Evolutionary conservation across 1,140 invertebrate species (phyloP).

Genomic region (Octopus bimaculoides): DNA sequence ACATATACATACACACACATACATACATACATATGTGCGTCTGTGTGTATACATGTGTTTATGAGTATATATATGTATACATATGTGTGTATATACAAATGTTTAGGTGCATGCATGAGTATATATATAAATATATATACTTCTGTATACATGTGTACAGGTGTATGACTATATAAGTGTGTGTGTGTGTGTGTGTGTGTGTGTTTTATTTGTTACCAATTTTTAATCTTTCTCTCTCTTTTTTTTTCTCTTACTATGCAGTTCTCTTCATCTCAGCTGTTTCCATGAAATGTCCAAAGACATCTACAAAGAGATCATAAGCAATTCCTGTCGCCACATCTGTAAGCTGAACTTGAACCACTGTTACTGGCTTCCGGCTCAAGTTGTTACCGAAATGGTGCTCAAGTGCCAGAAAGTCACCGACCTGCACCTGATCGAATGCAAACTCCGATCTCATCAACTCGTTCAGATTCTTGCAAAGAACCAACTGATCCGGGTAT

Average conservation of each 20-base stretch:
- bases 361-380: conserved; percentile 37
- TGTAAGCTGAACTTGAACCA: conserved; percentile 37
- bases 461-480: conserved; percentile 27
- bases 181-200: too few species aligned
- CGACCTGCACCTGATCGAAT: conserved; percentile 33
- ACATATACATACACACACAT: too few species aligned
- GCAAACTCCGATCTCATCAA: conserved; percentile 27
- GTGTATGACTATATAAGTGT: too few species aligned
- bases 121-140: too few species aligned
- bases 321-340: conserved; percentile 17
- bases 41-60: too few species aligned
- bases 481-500: conserved; percentile 22
- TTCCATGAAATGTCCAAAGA: conserved; percentile 11
- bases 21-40: too few species aligned
- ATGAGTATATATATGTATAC: too few species aligned
- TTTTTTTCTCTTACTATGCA: neutral
- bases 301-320: conserved; percentile 5
- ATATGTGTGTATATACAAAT: too few species aligned
- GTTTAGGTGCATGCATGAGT: too few species aligned
- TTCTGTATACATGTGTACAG: too few species aligned
- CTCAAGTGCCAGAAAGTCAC: conserved; percentile 30
- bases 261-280: neutral
- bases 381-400: conserved; percentile 23
- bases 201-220: too few species aligned
- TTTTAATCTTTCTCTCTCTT: neutral